Evolutionary conservation across 2,797 vertebrate genomes (phyloP), one percentile per base, ranked within the genome.

Genomic region (Artibeus lituratus): DNA sequence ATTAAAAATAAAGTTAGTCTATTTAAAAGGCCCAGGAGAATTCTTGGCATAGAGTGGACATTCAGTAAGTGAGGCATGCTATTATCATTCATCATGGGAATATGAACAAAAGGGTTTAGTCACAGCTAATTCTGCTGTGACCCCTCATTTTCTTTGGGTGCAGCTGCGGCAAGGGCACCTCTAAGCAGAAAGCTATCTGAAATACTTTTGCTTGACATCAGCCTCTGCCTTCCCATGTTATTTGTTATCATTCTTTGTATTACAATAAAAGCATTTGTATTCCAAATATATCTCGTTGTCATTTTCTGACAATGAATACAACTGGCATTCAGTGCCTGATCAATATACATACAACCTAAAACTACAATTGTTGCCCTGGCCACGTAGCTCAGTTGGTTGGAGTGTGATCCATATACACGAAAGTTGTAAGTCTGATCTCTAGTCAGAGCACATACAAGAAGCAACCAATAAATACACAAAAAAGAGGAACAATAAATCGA

Each of bases 31-130:
- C 18, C 42, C 59, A 44, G 15, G 3, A 69, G 65, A 84, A 87
- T 92, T 91, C 83, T 70, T 69, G 44, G 37, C 16, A 49, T 72
- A 21, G 2, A n/a, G 35, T 21, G 12, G 14, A 57, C 26, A 76
- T 39, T 51, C 18, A 42, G 14, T 55, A 74, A 84, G 69, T 4
- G 10, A 51, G 7, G 35, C 77, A 69, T 47, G 44, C 18, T 80
- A 78, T 70, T 42, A 76, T 69, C 57, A 82, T 62, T 94, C 37
- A 57, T 37, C 3, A 1, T 77, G 18, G 62, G 53, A 51, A 57
- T 55, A 32, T 62, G 53, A 55, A 93, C 74, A 92, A 55, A 97
- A 94, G 87, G 42, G 72, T 87, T 81, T 29, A 47, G 59, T 62
- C 87, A 91, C 74, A 90, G 55, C 70, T 73, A 59, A 76, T 78